Percentiles rank a stretch among this genome's conserved stretches.
These are phyloP conservation scores for Pyxicephalus adspersus DNA, from an alignment of 2,113 vertebrate genomes.

Conservation along the genomic window DNA sequence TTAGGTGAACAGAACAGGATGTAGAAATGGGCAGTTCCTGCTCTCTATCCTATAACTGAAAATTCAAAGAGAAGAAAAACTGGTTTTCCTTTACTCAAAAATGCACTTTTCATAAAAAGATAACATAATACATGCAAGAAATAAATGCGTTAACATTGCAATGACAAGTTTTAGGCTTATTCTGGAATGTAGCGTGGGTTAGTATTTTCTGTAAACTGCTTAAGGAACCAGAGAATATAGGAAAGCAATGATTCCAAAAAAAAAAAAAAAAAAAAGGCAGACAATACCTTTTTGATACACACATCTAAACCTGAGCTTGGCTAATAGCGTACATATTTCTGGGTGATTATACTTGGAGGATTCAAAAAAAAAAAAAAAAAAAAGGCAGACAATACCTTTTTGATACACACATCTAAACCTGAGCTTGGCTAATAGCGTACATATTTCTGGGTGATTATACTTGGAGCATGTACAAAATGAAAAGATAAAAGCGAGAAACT, in stretches of 20 bases:
- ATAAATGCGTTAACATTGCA: no score
- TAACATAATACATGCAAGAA: no score
- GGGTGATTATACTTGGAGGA: conserved; percentile 42
- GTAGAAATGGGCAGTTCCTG: neutral
- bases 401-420: neutral
- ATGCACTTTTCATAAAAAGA: neutral
- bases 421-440: conserved; percentile 27
- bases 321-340: conserved; percentile 40
- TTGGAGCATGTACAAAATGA: conserved; percentile 40
- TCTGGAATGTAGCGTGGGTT: no score
- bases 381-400: neutral
- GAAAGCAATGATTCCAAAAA: no score
- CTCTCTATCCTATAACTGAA: neutral
- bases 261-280: neutral
- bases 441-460: conserved; percentile 50
- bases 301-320: conserved; percentile 7
- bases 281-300: conserved; percentile 4
- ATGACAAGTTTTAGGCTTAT: no score
- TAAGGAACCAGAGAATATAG: no score
- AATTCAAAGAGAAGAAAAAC: conserved; percentile 20
- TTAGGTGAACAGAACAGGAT: conserved; percentile 2
- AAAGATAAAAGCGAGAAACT: conserved; percentile 43
- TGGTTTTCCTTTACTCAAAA: conserved; percentile 33
- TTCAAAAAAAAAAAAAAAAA: neutral
- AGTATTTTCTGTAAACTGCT: no score